Percentiles rank a stretch among this genome's conserved stretches.
Conservation (phyloP, 2,113 vertebrate species). For the Nibea albiflora region DNA sequence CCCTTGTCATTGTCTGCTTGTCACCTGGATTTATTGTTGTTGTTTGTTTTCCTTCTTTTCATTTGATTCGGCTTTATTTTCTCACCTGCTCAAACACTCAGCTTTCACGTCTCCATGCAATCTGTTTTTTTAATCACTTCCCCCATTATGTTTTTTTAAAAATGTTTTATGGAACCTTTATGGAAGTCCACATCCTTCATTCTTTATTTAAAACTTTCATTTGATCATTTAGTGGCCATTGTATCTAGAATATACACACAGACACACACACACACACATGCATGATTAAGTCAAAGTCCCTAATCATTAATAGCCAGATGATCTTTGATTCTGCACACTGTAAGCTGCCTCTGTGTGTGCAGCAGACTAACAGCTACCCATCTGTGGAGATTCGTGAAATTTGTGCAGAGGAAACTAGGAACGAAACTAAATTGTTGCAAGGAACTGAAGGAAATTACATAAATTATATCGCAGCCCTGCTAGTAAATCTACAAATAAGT, state of each 20-base stretch:
- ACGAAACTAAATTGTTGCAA: background rate
- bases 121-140: background rate
- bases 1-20: conserved; percentile 53
- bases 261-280: no score
- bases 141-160: no score
- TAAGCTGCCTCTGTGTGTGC: conserved; percentile 9
- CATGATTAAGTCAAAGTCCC: background rate
- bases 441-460: background rate
- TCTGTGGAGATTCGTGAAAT: background rate
- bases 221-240: background rate
- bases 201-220: background rate
- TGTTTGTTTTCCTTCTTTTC: background rate
- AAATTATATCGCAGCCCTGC: background rate
- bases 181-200: background rate
- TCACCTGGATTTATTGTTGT: conserved; percentile 60
- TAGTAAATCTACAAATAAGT: conserved; percentile 10
- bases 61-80: conserved; percentile 46
- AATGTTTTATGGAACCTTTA: background rate
- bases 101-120: background rate
- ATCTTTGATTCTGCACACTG: conserved; percentile 11
- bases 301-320: background rate
- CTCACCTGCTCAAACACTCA: conserved; percentile 24
- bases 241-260: no score
- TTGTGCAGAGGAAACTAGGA: background rate
- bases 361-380: background rate